These are phyloP conservation scores for Latrodectus hesperus DNA, from an alignment of 2,888 invertebrate species.

Conservation along the genomic window DNA sequence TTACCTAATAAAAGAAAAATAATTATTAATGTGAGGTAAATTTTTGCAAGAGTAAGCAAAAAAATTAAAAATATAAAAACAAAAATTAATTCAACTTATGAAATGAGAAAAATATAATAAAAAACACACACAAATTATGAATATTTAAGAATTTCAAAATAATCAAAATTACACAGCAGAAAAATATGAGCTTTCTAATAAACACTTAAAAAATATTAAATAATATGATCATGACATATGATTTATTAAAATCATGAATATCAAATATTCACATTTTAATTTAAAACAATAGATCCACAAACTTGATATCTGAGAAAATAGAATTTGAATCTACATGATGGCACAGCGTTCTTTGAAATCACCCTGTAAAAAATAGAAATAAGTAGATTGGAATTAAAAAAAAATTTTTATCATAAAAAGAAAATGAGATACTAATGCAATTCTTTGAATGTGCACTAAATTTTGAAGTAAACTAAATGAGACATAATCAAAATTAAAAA, in stretches of 20 bases:
- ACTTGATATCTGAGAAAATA: neutral
- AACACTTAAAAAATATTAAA: too few relatives aligned
- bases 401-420: neutral
- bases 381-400: neutral
- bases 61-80: too few relatives aligned
- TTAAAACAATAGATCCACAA: neutral
- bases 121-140: too few relatives aligned
- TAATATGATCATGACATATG: neutral
- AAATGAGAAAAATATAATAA: too few relatives aligned
- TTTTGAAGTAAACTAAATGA: too few relatives aligned
- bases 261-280: neutral
- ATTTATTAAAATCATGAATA: neutral
- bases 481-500: too few relatives aligned
- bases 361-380: constrained; percentile 39
- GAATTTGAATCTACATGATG: constrained; percentile 47
- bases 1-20: neutral
- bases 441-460: too few relatives aligned
- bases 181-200: too few relatives aligned
- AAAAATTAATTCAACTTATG: too few relatives aligned
- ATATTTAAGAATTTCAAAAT: too few relatives aligned
- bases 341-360: constrained; percentile 56
- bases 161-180: too few relatives aligned
- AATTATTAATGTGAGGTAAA: neutral
- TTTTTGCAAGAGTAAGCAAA: neutral
- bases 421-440: neutral